Conservation (phyloP, 2,113 vertebrate genomes). For the Typhlomys cinereus region DNA sequence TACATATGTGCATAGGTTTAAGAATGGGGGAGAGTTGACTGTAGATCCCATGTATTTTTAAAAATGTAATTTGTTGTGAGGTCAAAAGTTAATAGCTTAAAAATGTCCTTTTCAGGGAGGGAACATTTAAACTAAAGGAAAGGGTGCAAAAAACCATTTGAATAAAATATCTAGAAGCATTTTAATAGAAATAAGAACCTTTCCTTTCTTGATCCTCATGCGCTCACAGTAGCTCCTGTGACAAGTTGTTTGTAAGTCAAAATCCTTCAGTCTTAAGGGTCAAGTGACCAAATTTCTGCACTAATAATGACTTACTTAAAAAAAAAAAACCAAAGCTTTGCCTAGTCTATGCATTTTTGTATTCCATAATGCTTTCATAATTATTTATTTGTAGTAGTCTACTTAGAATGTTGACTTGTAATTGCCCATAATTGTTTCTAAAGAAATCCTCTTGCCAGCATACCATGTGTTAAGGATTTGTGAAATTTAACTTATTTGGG, state of each 20-base stretch:
- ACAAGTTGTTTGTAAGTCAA: conserved; percentile 55
- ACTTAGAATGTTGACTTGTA: conserved; percentile 66
- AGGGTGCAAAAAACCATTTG: conserved; percentile 54
- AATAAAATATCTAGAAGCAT: conserved; percentile 43
- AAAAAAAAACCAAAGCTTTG: conserved; percentile 35
- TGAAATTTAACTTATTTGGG: conserved; percentile 84
- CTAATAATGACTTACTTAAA: conserved; percentile 30
- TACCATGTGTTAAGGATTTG: conserved; percentile 76
- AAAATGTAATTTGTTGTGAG: conserved; percentile 36
- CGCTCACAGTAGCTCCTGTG: background rate
- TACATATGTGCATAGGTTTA: conserved; percentile 71
- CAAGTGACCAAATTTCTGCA: conserved; percentile 33
- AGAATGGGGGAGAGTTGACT: conserved; percentile 49
- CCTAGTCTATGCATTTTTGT: conserved; percentile 63
- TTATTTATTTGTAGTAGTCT: conserved; percentile 83
- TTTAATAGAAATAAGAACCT: conserved; percentile 66
- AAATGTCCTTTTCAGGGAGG: conserved; percentile 60
- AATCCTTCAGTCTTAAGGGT: conserved; percentile 27
- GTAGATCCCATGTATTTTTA: conserved; percentile 53
- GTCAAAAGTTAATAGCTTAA: conserved; percentile 63
- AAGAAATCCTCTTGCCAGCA: conserved; percentile 78
- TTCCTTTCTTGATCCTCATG: background rate
- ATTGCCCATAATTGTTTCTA: conserved; percentile 68
- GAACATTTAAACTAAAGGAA: conserved; percentile 55
- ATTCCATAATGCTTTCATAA: conserved; percentile 61